A percentile compares a stretch with the other conserved stretches of the same genome.
These are phyloP conservation scores for Promerops cafer DNA, from an alignment of 2,113 vertebrate genomes.

Conservation along the genomic window DNA sequence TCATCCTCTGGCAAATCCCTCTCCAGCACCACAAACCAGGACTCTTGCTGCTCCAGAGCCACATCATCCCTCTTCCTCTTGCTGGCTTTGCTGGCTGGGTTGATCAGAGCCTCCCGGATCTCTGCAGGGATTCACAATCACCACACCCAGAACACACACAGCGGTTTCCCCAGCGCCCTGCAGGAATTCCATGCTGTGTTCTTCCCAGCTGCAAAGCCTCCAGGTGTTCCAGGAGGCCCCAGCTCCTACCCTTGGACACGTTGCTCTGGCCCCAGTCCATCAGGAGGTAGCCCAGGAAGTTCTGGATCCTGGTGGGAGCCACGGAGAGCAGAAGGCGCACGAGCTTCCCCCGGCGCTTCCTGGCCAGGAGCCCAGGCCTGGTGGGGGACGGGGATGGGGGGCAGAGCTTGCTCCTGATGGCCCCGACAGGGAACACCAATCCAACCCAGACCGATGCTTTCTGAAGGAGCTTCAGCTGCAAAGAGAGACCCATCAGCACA, in stretches of 20 bases:
- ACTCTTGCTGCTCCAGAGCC: conserved; percentile 65
- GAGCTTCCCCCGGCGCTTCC: conserved; percentile 58
- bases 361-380: conserved; percentile 43
- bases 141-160: rapidly evolving
- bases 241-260: conserved; percentile 69
- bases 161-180: rapidly evolving
- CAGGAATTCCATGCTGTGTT: rapidly evolving
- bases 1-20: conserved; percentile 68
- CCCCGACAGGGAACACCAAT: background rate
- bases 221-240: background rate
- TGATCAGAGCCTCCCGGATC: conserved; percentile 53
- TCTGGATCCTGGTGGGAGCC: conserved; percentile 67
- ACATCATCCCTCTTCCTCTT: conserved; percentile 81
- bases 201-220: background rate
- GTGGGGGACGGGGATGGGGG: background rate
- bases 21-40: conserved; percentile 70
- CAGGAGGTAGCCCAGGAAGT: conserved; percentile 66
- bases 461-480: conserved; percentile 37
- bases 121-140: conserved; percentile 51
- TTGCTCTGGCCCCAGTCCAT: conserved; percentile 48
- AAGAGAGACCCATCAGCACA: background rate
- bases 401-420: background rate
- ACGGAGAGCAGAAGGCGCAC: conserved; percentile 59
- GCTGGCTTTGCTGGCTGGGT: conserved; percentile 71
- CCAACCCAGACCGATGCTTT: background rate